Evolutionary conservation across 2,888 invertebrate genomes (phyloP), one percentile per base, ranked within the genome.

Genomic region (Platycnemis pennipes): DNA sequence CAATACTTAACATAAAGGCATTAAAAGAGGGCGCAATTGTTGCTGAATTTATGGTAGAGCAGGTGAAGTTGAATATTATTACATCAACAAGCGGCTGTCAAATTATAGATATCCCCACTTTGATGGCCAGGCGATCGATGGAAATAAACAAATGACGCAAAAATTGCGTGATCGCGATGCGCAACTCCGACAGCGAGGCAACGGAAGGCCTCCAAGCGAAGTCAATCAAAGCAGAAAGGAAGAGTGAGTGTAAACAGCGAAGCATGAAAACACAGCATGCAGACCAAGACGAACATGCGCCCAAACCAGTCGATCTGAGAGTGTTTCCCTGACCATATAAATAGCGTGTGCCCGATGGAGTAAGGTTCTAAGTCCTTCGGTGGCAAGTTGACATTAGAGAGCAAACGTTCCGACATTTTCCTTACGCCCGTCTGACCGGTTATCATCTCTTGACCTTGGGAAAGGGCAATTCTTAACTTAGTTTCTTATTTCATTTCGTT

Each of bases 311-410:
- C 63, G 7, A 63, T 49, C 49, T 19, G 1, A 16, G 49, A 19
- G 49, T 16, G 16, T 37, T 49, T 77, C 77, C 77, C 37, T 37
- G 77, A 5, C 77, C 77, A 77, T 77, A 77, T 77, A 37, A 77
- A 77, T 77, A 37, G 77, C 77, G 8, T 37, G 37, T 37, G 63
- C 26, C 63, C 19, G 63, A 63, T 63, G 63, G 22, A 63, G 11
- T 77, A 77, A 77, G 77, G 77, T 77, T 77, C 77, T 3, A 77
- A 77, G 77, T 77, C 77, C 77, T 77, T 77, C 77, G 26, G 63
- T n/a, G 5, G 63, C 77, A n/a, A 37, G 31, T 37, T 31, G 31
- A 37, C 31, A 37, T 77, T 77, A 37, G 7, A 77, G 31, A 77
- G 37, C 77, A 77, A 77, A 77, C 77, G 37, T 37, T 77, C 37